phyloP scores from a whole-genome alignment of 2,113 vertebrate genomes.

The Varanus salvator region DNA sequence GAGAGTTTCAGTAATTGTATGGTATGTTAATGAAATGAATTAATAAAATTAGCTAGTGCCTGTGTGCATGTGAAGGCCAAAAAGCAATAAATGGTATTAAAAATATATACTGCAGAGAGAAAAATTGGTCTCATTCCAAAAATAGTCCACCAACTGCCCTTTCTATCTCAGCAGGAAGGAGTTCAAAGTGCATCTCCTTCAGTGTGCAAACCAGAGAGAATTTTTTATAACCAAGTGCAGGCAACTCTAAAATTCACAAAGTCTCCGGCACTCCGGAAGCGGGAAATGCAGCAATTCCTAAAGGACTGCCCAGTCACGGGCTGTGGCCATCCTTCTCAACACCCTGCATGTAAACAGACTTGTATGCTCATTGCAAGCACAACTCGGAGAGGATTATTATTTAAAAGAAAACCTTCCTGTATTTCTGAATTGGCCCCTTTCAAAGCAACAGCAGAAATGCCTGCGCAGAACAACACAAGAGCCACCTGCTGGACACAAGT shows the following conservation, averaged over 20 bases:
- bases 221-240: conserved; percentile 69
- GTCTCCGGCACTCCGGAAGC: conserved; percentile 57
- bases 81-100: conserved; percentile 35
- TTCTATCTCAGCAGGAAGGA: conserved; percentile 56
- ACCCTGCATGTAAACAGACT: conserved; percentile 27
- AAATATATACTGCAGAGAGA: conserved; percentile 18
- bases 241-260: conserved; percentile 74
- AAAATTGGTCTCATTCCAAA: background rate
- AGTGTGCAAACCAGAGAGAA: conserved; percentile 60
- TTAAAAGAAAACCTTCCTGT: background rate
- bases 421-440: too few species aligned
- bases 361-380: conserved; percentile 26
- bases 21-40: too few species aligned
- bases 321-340: conserved; percentile 59
- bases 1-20: too few species aligned
- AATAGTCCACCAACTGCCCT: conserved; percentile 28
- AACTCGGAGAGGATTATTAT: background rate
- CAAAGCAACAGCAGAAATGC: rapidly evolving
- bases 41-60: background rate
- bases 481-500: conserved; percentile 24
- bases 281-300: conserved; percentile 44
- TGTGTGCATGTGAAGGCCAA: background rate
- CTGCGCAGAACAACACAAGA: conserved; percentile 14
- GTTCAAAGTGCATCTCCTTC: conserved; percentile 35
- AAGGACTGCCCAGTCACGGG: conserved; percentile 21